Conservation (phyloP, 2,797 vertebrate species). For the Glossophaga mutica region DNA sequence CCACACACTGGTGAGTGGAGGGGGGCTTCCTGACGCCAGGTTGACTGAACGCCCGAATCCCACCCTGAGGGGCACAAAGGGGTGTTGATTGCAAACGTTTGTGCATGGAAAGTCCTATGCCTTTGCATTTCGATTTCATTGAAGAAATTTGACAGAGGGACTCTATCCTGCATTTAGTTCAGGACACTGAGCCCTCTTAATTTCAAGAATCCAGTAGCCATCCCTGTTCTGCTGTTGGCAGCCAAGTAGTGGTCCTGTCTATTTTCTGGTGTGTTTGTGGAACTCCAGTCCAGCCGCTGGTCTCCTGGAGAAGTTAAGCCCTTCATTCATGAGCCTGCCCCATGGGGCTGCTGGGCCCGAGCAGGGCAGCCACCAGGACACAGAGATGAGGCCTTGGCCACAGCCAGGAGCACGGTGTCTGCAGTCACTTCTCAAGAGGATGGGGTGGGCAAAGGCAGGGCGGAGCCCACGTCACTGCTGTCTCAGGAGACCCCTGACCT, state of each 20-base stretch:
- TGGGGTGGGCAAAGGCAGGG: background rate
- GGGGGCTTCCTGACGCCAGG: background rate
- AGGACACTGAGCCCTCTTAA: background rate
- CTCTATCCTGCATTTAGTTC: background rate
- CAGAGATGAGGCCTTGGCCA: background rate
- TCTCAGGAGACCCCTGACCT: background rate
- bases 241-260: too few relatives aligned
- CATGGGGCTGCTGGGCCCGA: background rate
- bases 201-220: background rate
- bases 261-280: background rate
- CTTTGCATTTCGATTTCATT: background rate
- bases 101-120: background rate
- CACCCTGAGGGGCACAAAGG: background rate
- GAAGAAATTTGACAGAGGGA: background rate
- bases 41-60: background rate
- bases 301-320: background rate
- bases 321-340: background rate
- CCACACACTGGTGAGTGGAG: background rate
- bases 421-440: background rate
- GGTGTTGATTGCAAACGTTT: background rate
- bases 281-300: background rate
- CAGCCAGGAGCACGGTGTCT: background rate
- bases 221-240: background rate
- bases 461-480: background rate
- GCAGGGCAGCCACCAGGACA: background rate